A percentile compares a stretch with the other conserved stretches of the same genome.
phyloP scores from a whole-genome alignment of 2,113 vertebrate genomes.

The Paedocypris sp. region DNA sequence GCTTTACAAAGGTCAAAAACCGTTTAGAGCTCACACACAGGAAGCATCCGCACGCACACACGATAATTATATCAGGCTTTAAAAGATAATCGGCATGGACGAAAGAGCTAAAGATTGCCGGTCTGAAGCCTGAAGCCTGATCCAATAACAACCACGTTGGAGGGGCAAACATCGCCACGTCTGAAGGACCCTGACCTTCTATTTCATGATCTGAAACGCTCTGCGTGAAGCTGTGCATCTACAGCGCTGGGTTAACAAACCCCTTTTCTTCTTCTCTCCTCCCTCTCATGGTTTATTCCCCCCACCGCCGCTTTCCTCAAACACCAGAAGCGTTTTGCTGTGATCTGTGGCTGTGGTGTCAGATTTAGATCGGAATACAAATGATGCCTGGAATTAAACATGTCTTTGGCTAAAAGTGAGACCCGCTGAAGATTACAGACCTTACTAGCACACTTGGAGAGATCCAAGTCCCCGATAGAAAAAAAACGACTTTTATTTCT shows the following conservation, averaged over 20 bases:
- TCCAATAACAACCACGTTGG: constrained; percentile 50
- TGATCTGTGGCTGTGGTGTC: constrained; percentile 4
- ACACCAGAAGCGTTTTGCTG: constrained; percentile 3
- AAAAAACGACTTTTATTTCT: not conserved
- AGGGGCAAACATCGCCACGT: constrained; percentile 19
- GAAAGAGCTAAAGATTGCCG: not conserved
- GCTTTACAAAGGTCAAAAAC: constrained; percentile 46
- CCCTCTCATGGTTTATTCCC: constrained; percentile 34
- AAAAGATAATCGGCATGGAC: constrained; percentile 10
- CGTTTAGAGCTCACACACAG: constrained; percentile 32
- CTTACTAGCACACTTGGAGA: not conserved
- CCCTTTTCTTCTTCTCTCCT: not conserved
- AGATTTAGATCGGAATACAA: constrained; percentile 15
- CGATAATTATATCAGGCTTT: constrained; percentile 18
- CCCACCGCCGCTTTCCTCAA: not conserved
- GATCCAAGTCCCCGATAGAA: not conserved
- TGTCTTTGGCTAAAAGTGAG: not conserved
- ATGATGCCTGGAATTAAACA: constrained; percentile 6
- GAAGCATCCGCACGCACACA: constrained; percentile 15
- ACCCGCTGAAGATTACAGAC: not conserved
- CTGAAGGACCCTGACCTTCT: not conserved
- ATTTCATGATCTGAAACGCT: not conserved
- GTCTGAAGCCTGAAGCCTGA: constrained; percentile 43
- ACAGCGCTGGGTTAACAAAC: not conserved
- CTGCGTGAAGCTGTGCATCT: not conserved